Evolutionary conservation across 2,888 invertebrate genomes (phyloP).

Genomic region (Cyaniris semiargus): DNA sequence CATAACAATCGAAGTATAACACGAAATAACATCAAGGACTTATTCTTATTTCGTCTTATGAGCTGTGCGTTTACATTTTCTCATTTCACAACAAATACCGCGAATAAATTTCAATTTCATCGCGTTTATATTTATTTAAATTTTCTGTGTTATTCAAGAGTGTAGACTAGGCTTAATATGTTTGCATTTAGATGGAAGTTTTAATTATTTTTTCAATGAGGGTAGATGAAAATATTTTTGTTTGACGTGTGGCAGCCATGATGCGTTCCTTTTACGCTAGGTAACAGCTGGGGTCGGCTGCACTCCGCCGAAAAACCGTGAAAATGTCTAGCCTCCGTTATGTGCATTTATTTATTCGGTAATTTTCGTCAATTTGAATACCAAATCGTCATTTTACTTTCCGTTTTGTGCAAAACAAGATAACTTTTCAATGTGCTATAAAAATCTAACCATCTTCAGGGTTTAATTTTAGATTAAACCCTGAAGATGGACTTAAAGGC

Average conservation of each 20-base stretch:
- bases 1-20: background rate
- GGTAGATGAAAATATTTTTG: background rate
- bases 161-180: background rate
- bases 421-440: background rate
- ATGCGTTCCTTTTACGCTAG: background rate
- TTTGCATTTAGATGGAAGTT: background rate
- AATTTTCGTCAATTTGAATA: background rate
- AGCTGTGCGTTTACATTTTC: background rate
- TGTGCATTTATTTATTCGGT: background rate
- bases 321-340: constrained; percentile 20
- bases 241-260: background rate
- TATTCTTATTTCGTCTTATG: background rate
- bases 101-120: too few species aligned
- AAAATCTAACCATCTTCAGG: background rate
- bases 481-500: too few species aligned
- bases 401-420: background rate
- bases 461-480: background rate
- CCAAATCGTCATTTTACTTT: background rate
- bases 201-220: background rate
- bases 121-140: too few species aligned
- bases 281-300: background rate
- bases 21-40: constrained; percentile 1
- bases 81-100: background rate
- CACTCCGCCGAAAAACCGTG: background rate
- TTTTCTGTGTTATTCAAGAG: background rate